phyloP scores from a whole-genome alignment of 2,888 invertebrate genomes.

The Lasioglossum malachurum region DNA sequence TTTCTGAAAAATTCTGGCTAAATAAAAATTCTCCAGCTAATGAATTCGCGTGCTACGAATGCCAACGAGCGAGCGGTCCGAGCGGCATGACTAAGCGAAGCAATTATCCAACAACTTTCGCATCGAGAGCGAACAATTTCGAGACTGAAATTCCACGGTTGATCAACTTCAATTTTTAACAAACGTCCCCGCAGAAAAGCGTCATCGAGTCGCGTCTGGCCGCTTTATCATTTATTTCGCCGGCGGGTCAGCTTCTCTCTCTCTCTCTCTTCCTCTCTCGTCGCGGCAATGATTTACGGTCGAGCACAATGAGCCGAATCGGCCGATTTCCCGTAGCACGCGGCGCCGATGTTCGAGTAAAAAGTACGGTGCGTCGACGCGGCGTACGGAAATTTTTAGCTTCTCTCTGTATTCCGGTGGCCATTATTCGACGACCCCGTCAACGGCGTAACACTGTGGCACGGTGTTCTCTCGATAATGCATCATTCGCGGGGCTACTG shows the following conservation, averaged over 20 bases:
- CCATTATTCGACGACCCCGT: constrained; percentile 11
- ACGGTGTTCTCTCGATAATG: constrained; percentile 4
- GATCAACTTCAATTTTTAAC: not conserved
- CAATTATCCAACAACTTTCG: not conserved
- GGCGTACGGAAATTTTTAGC: constrained; percentile 18
- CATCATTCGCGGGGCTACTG: not conserved
- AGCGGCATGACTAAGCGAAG: not conserved
- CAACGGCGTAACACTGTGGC: not conserved
- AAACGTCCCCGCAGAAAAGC: constrained; percentile 4
- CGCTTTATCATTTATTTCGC: constrained; percentile 36
- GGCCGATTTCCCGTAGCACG: constrained; percentile 8
- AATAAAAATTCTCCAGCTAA: not conserved
- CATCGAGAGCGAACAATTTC: not conserved
- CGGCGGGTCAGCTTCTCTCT: not conserved
- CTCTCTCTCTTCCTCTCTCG: not conserved
- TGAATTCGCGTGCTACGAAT: not conserved
- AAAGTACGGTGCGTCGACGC: not conserved
- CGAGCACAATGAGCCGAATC: constrained; percentile 52
- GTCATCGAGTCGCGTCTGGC: not conserved
- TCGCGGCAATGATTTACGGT: constrained; percentile 51
- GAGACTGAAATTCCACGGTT: not conserved
- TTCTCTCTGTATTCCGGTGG: not conserved
- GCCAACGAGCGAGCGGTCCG: not conserved
- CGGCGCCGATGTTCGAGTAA: not conserved
- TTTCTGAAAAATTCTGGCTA: not conserved